These are phyloP conservation scores for Geococcyx californianus DNA, from an alignment of 2,113 vertebrate genomes.

Conservation along the genomic window DNA sequence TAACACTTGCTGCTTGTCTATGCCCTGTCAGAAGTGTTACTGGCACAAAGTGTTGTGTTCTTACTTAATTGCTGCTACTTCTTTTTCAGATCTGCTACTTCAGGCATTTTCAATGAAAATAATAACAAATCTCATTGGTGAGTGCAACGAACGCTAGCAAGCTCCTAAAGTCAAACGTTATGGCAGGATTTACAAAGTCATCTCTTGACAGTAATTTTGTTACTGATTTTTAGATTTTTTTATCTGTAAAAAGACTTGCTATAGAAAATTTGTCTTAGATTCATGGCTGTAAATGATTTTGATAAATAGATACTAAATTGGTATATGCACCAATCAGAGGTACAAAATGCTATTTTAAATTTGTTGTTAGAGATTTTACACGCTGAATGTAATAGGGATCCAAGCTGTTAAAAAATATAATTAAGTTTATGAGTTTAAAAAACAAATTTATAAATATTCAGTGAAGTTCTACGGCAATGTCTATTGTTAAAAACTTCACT, in stretches of 20 bases:
- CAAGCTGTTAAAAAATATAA: background rate
- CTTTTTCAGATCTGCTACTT: background rate
- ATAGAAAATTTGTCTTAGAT: background rate
- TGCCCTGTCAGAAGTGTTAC: background rate
- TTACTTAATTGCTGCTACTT: background rate
- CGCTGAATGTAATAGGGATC: background rate
- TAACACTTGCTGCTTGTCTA: background rate
- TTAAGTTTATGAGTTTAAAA: background rate
- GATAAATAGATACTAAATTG: background rate
- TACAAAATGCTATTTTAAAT: background rate
- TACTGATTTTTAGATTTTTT: background rate
- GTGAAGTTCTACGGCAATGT: background rate
- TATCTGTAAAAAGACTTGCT: background rate
- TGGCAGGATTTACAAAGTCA: background rate
- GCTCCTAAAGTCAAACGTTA: background rate
- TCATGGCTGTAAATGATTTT: background rate
- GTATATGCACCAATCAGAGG: background rate
- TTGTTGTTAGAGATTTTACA: background rate
- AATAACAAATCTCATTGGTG: background rate
- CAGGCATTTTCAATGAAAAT: background rate
- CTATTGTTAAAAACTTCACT: background rate
- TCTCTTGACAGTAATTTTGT: background rate
- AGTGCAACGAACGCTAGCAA: background rate
- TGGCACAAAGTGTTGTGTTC: background rate
- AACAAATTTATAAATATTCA: background rate